Evolutionary conservation across 2,888 invertebrate species (phyloP).

Genomic region (Trisateles emortualis): DNA sequence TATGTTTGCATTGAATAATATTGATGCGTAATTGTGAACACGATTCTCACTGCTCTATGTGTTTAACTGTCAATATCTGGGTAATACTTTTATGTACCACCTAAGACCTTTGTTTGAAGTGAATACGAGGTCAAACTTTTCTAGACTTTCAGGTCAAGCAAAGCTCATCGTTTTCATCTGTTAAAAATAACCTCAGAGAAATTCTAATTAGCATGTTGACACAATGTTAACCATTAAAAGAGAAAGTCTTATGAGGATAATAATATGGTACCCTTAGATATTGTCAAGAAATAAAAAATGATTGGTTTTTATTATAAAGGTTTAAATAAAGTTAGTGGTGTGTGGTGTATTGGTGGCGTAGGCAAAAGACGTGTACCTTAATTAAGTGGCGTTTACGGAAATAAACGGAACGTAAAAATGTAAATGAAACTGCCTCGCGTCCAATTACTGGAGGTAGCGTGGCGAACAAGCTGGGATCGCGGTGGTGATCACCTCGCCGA

Average conservation of each 20-base stretch:
- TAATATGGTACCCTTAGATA: conserved; percentile 48
- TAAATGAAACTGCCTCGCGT: conserved; percentile 63
- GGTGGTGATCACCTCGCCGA: conserved; percentile 73
- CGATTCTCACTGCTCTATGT: conserved; percentile 13
- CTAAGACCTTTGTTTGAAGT: conserved; percentile 44
- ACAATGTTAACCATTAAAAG: conserved; percentile 54
- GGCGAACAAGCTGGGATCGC: conserved; percentile 55
- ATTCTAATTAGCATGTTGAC: conserved; percentile 68
- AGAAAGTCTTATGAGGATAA: conserved; percentile 63
- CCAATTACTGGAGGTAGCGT: conserved; percentile 68
- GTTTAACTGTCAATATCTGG: conserved; percentile 35
- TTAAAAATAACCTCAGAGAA: conserved; percentile 63
- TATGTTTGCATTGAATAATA: conserved; percentile 29
- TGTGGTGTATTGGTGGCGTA: conserved; percentile 34
- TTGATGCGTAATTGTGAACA: conserved; percentile 20
- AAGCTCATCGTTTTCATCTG: conserved; percentile 58
- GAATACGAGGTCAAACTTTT: conserved; percentile 49
- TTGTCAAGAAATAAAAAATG: conserved; percentile 40
- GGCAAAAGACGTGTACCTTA: conserved; percentile 50
- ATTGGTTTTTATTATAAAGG: conserved; percentile 53
- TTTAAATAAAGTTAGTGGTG: conserved; percentile 50
- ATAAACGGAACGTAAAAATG: conserved; percentile 63
- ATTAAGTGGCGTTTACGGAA: conserved; percentile 60
- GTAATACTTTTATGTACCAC: conserved; percentile 18
- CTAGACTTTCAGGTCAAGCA: conserved; percentile 68